phyloP scores from a whole-genome alignment of 2,113 vertebrate species.

The Ctenomys sociabilis region DNA sequence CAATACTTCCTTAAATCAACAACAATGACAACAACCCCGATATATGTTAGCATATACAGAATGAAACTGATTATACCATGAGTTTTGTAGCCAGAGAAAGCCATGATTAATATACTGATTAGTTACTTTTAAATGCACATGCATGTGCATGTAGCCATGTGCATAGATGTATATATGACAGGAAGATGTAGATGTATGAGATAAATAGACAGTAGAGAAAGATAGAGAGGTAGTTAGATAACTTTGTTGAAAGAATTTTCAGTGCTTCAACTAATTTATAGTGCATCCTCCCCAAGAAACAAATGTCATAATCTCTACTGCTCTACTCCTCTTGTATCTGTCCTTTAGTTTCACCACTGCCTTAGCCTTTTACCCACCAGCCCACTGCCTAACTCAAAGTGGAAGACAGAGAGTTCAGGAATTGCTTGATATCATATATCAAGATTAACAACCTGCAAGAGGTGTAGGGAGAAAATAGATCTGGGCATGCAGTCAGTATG shows the following conservation, averaged over 20 bases:
- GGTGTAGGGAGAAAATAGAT: not conserved
- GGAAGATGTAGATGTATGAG: not conserved
- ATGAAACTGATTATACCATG: not conserved
- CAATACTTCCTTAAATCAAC: not conserved
- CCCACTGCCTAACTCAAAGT: not conserved
- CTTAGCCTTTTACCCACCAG: not conserved
- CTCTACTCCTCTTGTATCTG: not conserved
- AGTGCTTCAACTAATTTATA: not conserved
- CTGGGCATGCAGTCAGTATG: not conserved
- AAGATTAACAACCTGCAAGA: not conserved
- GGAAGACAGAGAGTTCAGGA: not conserved
- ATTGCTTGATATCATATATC: not conserved
- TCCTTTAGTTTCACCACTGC: not conserved
- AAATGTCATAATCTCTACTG: too few relatives aligned
- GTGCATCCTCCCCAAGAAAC: not conserved
- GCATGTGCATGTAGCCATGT: not conserved
- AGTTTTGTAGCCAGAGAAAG: not conserved
- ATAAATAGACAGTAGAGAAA: not conserved
- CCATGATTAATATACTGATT: conserved; percentile 1
- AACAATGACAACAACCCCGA: not conserved
- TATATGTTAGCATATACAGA: not conserved
- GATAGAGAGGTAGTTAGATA: not conserved
- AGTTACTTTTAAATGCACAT: not conserved
- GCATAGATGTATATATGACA: not conserved
- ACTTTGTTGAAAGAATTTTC: not conserved